Base-by-base conservation (phyloP, 2,113 vertebrate genomes). In the Petrocephalus microphthalmus region DNA sequence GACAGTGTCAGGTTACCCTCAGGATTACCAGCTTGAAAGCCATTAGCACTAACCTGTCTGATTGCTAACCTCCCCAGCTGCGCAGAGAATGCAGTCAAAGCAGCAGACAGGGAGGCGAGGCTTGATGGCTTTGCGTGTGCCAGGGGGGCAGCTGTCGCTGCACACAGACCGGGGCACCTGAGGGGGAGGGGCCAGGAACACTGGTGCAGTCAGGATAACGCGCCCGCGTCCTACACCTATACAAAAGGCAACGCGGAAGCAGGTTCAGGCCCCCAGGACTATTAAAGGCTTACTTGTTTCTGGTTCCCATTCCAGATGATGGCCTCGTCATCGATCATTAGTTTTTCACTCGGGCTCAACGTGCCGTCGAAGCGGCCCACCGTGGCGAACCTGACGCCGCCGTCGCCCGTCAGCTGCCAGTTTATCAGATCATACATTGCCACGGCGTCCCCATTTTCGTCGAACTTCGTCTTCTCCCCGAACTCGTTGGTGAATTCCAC, bases 391-490 rank as follows among this genome's bases (percentile, higher is more conserved):
- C 93, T 56, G 67, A 96, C 92, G 60, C 91, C 89, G 51, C 93
- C 93, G 8, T 90, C 90, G 22, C 82, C 87, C 7, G 45, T 90
- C 19, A 94, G 90, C 89, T 96, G 94, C 94, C 95, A 95, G 91
- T 95, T 96, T 19, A 96, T 91, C 49, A 96, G 92, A 91, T 96
- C 96, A 88, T 96, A 96, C 87, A 94, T 92, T 15, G 95, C 95
- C n/a, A 92, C 90, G 4, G 95, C 92, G 71, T 96, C 95, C 0
- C 95, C 96, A 5, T 96, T 96, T 84, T 86, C 85, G 89, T 96
- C 95, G 91, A 96, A 96, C 89, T 93, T 94, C 5, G 89, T 94
- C 89, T 94, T 94, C 91, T 96, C 95, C 37, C 93, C 95, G 88
- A 93, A 93, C 5, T 89, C 88, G 87, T 93, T 94, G 17, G 91